phyloP scores from a whole-genome alignment of 2,113 vertebrate genomes.

The Blennius ocellaris region DNA sequence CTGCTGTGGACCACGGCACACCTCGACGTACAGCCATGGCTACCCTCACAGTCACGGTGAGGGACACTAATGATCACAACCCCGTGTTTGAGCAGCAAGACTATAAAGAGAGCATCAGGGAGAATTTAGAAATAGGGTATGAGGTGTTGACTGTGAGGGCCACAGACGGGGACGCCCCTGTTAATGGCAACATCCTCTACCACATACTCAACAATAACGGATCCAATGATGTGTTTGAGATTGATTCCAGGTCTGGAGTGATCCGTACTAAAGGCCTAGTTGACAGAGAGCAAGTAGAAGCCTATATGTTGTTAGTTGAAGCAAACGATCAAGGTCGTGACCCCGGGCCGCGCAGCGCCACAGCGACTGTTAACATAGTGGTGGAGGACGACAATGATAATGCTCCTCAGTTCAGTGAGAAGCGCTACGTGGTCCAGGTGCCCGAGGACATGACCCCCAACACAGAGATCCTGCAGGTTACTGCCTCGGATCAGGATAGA shows the following conservation, averaged over 20 bases:
- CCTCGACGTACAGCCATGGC: conserved; percentile 92
- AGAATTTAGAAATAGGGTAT: conserved; percentile 96
- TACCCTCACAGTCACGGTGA: conserved; percentile 90
- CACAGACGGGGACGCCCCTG: conserved; percentile 90
- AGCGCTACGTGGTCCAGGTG: conserved; percentile 91
- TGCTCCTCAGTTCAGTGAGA: conserved; percentile 93
- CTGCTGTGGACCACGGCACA: conserved; percentile 85
- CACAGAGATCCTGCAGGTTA: conserved; percentile 88
- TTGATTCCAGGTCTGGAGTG: conserved; percentile 91
- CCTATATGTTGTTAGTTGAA: conserved; percentile 89
- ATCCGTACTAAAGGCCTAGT: conserved; percentile 92
- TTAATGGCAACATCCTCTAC: conserved; percentile 95
- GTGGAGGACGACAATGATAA: conserved; percentile 98
- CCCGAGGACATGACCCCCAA: conserved; percentile 89
- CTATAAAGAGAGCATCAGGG: conserved; percentile 93
- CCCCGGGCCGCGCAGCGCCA: conserved; percentile 90
- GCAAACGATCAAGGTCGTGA: conserved; percentile 94
- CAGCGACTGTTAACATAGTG: conserved; percentile 87
- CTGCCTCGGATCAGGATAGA: conserved; percentile 89
- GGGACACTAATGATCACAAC: conserved; percentile 91
- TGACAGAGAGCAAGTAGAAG: conserved; percentile 90
- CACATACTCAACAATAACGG: conserved; percentile 86
- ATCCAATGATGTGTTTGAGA: conserved; percentile 89
- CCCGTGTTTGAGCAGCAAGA: conserved; percentile 93
- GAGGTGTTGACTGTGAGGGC: conserved; percentile 95